A percentile compares a stretch with the other conserved stretches of the same genome.
Conservation (phyloP, 2,797 vertebrate genomes). For the Rhabdophis nuchalis region DNA sequence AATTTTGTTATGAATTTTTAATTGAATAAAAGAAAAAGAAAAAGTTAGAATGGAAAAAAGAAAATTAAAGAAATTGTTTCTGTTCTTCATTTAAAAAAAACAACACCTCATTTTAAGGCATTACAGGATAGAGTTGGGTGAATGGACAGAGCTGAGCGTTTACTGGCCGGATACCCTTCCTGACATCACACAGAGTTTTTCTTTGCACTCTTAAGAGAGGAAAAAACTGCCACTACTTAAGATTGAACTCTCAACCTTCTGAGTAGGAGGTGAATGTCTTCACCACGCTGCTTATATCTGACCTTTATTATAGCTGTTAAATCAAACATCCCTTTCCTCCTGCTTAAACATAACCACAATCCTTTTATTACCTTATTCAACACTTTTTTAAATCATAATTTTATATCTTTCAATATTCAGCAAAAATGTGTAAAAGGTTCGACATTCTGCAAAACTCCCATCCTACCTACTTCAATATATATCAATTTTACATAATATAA, state of each 20-base stretch:
- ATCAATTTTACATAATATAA: background rate
- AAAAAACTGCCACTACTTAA: background rate
- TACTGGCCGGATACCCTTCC: background rate
- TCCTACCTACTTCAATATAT: background rate
- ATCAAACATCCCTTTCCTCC: background rate
- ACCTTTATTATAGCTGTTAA: background rate
- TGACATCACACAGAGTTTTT: background rate
- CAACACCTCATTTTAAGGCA: background rate
- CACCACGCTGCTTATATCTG: background rate
- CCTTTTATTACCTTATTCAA: background rate
- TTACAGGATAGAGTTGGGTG: background rate
- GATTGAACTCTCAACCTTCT: background rate
- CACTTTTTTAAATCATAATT: background rate
- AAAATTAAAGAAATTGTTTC: background rate
- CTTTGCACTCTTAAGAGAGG: background rate
- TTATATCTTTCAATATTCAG: background rate
- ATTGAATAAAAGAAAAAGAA: background rate
- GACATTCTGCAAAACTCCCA: background rate
- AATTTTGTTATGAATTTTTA: background rate
- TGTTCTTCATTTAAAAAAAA: background rate
- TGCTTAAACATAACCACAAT: background rate
- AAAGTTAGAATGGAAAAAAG: background rate
- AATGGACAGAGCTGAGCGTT: background rate
- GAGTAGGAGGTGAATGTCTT: background rate
- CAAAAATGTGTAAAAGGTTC: background rate